Conservation (phyloP, 2,888 invertebrate species). For the Diarsia dahlii region DNA sequence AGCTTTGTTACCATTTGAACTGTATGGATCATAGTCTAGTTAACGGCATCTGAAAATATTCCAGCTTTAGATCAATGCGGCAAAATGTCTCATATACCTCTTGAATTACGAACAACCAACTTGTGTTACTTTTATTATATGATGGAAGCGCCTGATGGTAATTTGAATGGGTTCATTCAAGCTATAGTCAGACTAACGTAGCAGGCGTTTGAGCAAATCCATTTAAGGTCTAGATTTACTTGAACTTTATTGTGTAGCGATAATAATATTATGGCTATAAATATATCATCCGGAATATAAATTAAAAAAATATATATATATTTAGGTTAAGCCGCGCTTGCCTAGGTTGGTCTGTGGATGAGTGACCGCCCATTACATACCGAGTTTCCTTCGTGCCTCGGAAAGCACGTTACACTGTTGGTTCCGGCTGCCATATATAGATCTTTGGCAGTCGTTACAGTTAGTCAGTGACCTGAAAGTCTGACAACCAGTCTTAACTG, state of each 20-base stretch:
- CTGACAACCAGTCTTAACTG: too few species aligned
- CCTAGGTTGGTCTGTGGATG: too few species aligned
- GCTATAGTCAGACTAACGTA: background rate
- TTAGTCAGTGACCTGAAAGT: too few species aligned
- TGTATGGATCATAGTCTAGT: background rate
- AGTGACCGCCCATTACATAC: too few species aligned
- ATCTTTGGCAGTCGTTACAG: too few species aligned
- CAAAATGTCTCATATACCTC: background rate
- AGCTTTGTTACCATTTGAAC: background rate
- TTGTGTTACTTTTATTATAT: background rate
- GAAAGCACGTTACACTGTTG: too few species aligned
- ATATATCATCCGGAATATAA: background rate
- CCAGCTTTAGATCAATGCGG: background rate
- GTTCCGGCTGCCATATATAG: too few species aligned
- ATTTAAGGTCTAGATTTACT: background rate
- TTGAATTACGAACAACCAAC: background rate
- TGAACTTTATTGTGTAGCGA: too few species aligned
- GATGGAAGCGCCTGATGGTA: conserved; percentile 29
- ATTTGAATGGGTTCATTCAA: background rate
- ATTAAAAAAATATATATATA: background rate
- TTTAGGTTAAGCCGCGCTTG: too few species aligned
- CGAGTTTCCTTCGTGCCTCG: too few species aligned
- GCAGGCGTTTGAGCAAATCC: conserved; percentile 28
- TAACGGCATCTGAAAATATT: background rate
- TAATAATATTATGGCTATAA: background rate